Base-by-base conservation (phyloP, 2,797 vertebrate genomes). In the Darevskia mixta region DNA sequence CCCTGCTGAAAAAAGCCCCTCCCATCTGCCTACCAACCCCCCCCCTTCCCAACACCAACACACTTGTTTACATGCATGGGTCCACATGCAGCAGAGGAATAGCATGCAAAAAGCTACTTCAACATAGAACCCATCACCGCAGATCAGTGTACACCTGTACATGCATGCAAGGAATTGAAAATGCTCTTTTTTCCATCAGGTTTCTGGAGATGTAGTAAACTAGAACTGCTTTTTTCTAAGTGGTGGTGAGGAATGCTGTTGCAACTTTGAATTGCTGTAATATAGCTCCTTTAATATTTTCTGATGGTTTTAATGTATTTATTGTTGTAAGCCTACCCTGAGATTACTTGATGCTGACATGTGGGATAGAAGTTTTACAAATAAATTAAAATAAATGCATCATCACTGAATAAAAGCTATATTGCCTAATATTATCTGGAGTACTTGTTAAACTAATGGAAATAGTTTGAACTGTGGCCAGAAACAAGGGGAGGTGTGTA, bases 101-200 rank as follows among this genome's bases (percentile, higher is more conserved):
- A 79, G 67, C 82, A 85, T 88, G 87, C 87, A 88, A 80, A 66
- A 80, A 49, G 38, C 38, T 80, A 29, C 43, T 75, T 73, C 49
- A 66, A 49, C 8, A 55, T 73, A 17, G 43, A 77, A 9, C 35
- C 10, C 45, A 64, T 43, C 27, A 49, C 67, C 58, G 9, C 66
- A 9, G 3, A 69, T 49, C 45, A 32, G 32, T 69, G 64, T 17
- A 8, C 43, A 32, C 67, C 15, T 10, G 6, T 78, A 61, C 43
- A 43, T 45, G 58, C 75, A 77, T 29, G 23, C 43, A 8, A 29
- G 2, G 13, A 64, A 64, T 23, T 64, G 61, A 64, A 64, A 64
- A 23, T 64, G 5, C 1, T 64, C 61, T 18, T 64, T 23, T 64
- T 55, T 55, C 61, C 61, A 64, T 23, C 20, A 23, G 61, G 20